Conservation (phyloP, 2,888 invertebrate species). For the Metellina segmentata region DNA sequence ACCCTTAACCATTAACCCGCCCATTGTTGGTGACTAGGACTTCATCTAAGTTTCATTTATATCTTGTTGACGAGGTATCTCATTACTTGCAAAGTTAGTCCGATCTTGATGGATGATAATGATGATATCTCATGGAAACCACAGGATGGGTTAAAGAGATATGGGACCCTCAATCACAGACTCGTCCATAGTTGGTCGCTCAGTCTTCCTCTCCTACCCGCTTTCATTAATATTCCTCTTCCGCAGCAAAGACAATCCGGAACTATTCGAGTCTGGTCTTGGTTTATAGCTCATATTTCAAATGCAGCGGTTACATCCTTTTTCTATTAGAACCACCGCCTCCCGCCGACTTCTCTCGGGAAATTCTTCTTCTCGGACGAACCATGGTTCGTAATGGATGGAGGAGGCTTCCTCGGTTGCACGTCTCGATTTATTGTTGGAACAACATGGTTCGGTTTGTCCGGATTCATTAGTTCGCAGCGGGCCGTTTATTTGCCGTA, state of each 20-base stretch:
- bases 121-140: too few species aligned
- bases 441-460: constrained; percentile 36
- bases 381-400: constrained; percentile 39
- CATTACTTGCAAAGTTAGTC: too few species aligned
- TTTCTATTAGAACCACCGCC: constrained; percentile 43
- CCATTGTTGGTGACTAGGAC: not conserved
- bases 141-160: too few species aligned
- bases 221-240: constrained; percentile 8
- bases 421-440: constrained; percentile 54
- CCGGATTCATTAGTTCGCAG: constrained; percentile 62
- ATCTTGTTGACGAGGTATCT: too few species aligned
- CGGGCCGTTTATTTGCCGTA: constrained; percentile 48
- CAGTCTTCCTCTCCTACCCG: not conserved
- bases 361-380: constrained; percentile 1
- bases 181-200: not conserved
- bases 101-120: too few species aligned
- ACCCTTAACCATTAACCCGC: too few species aligned
- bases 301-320: constrained; percentile 22
- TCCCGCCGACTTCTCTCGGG: constrained; percentile 23
- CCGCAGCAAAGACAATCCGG: constrained; percentile 26
- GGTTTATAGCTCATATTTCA: constrained; percentile 52
- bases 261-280: not conserved
- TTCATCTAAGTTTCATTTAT: too few species aligned
- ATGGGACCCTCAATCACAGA: too few species aligned
- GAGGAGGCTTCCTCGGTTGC: constrained; percentile 15